phyloP scores from a whole-genome alignment of 2,113 vertebrate species.

The Poeciliopsis prolifica region DNA sequence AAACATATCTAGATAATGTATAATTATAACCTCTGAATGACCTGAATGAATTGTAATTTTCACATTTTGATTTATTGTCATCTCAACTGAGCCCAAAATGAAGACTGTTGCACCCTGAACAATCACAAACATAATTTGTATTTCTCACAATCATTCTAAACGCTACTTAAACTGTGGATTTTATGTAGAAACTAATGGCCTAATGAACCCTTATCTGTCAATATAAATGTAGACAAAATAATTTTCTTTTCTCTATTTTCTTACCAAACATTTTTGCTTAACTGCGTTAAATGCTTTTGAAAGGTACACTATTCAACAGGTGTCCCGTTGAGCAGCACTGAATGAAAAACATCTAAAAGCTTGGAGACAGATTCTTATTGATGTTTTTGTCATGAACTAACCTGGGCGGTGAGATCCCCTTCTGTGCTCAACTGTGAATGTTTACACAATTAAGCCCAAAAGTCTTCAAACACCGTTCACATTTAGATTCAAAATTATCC shows the following conservation, averaged over 20 bases:
- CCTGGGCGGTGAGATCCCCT: not conserved
- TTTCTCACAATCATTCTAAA: not conserved
- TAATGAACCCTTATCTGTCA: not conserved
- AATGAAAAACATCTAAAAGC: too few relatives aligned
- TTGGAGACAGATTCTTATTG: not conserved
- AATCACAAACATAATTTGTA: not conserved
- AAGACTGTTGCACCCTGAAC: not conserved
- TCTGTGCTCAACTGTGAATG: not conserved
- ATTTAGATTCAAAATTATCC: not conserved
- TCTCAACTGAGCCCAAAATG: constrained; percentile 3
- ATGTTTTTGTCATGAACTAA: not conserved
- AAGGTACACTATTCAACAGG: not conserved
- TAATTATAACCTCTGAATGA: constrained; percentile 7
- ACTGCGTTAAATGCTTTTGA: not conserved
- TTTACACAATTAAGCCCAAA: not conserved
- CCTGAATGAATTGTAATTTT: constrained; percentile 2
- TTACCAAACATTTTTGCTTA: too few relatives aligned
- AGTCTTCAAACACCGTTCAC: not conserved
- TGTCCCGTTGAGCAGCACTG: not conserved
- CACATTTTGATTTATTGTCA: constrained; percentile 14
- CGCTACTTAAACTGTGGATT: not conserved
- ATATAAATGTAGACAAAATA: not conserved
- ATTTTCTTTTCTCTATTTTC: not conserved
- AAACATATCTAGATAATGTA: not conserved
- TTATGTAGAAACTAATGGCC: not conserved